Percentiles rank a stretch among this genome's conserved stretches.
phyloP scores from a whole-genome alignment of 1,140 invertebrate species.

The Melitaea cinxia region DNA sequence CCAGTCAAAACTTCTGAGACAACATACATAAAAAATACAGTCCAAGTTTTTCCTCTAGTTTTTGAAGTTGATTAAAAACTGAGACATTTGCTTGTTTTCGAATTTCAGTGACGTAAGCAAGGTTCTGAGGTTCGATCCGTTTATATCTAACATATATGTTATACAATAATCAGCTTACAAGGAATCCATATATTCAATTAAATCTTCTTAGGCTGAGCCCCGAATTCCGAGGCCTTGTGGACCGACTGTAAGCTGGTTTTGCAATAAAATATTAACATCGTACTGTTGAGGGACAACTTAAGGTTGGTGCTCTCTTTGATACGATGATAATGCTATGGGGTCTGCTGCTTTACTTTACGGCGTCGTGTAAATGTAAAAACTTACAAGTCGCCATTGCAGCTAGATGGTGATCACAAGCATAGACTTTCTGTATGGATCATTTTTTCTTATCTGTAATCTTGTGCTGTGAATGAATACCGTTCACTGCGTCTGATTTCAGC shows the following conservation, averaged over 20 bases:
- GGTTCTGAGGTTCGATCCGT: constrained; percentile 11
- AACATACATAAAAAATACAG: too few relatives aligned
- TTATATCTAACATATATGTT: constrained; percentile 43
- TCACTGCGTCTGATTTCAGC: too few relatives aligned
- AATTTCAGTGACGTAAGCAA: not conserved
- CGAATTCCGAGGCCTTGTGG: constrained; percentile 42
- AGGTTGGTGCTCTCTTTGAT: not conserved
- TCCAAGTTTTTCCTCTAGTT: too few relatives aligned
- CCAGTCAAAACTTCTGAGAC: too few relatives aligned
- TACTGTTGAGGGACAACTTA: constrained; percentile 21
- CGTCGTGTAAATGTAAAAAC: too few relatives aligned
- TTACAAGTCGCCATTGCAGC: too few relatives aligned
- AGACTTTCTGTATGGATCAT: too few relatives aligned
- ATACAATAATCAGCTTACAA: constrained; percentile 58
- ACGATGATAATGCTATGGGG: constrained; percentile 8
- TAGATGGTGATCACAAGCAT: too few relatives aligned
- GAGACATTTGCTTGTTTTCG: not conserved
- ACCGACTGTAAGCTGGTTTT: constrained; percentile 53
- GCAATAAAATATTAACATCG: constrained; percentile 63
- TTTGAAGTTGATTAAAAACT: too few relatives aligned
- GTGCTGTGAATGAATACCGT: too few relatives aligned
- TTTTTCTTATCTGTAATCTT: too few relatives aligned
- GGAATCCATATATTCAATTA: constrained; percentile 70
- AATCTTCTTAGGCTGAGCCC: constrained; percentile 44
- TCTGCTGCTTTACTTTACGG: too few relatives aligned